Evolutionary conservation across 2,113 vertebrate genomes (phyloP).

Genomic region (Odobenus rosmarus): DNA sequence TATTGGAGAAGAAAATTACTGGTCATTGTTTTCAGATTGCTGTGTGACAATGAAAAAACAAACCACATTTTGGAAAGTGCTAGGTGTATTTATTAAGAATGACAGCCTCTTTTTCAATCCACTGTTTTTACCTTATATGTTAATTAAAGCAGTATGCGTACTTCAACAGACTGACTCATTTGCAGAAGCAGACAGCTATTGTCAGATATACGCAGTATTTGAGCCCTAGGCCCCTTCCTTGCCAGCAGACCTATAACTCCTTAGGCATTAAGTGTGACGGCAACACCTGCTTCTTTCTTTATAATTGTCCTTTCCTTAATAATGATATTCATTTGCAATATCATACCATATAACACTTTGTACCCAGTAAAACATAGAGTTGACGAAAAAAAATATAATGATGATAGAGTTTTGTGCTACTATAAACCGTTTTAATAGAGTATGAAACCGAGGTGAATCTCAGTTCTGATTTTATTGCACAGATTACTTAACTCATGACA

Average conservation of each 20-base stretch:
- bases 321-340: not conserved
- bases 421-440: conserved; percentile 2
- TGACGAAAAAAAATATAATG: not conserved
- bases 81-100: not conserved
- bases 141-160: conserved; percentile 60
- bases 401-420: not conserved
- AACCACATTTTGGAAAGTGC: not conserved
- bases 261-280: conserved; percentile 45
- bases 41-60: not conserved
- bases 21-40: conserved; percentile 8
- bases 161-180: conserved; percentile 71
- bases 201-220: conserved; percentile 41
- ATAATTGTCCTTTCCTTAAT: conserved; percentile 55
- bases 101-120: not conserved
- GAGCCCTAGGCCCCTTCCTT: not conserved
- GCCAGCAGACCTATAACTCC: conserved; percentile 38
- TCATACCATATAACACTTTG: not conserved
- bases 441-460: not conserved
- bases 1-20: not conserved
- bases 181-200: conserved; percentile 74
- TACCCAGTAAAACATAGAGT: not conserved
- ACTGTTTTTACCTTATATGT: not conserved
- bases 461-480: not conserved
- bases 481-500: not conserved
- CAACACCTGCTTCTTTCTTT: conserved; percentile 75